Conservation (phyloP, 2,888 invertebrate genomes). For the Melanostoma scalare region DNA sequence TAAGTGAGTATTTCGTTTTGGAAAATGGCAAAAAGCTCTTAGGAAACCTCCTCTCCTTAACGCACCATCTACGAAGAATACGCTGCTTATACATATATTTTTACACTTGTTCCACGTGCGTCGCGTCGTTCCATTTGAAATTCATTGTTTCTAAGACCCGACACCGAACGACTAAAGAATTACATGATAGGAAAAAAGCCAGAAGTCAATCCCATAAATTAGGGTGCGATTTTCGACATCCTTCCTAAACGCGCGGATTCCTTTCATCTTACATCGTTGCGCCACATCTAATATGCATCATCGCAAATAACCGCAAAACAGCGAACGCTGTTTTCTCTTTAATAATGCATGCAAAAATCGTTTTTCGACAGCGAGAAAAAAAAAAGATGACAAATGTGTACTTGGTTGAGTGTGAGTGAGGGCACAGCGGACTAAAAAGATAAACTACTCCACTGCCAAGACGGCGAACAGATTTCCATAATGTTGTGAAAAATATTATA, state of each 20-base stretch:
- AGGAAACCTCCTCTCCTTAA: constrained; percentile 50
- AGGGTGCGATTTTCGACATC: constrained; percentile 68
- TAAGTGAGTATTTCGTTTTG: constrained; percentile 59
- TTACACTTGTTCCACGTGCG: constrained; percentile 53
- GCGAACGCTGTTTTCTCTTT: constrained; percentile 59
- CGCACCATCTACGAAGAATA: constrained; percentile 43
- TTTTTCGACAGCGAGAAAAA: constrained; percentile 33
- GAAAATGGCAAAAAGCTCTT: constrained; percentile 71
- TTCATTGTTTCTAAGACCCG: constrained; percentile 61
- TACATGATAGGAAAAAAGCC: constrained; percentile 62
- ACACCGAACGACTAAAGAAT: constrained; percentile 35
- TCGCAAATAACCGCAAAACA: constrained; percentile 73
- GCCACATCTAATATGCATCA: constrained; percentile 71
- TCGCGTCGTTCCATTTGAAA: constrained; percentile 59
- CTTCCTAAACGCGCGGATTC: constrained; percentile 47
- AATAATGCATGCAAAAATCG: constrained; percentile 72
- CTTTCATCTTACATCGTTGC: constrained; percentile 49
- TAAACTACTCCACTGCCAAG: constrained; percentile 70
- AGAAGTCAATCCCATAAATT: constrained; percentile 73
- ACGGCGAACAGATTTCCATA: constrained; percentile 73
- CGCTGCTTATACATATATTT: background rate
- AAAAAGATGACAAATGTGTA: constrained; percentile 68
- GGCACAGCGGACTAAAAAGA: constrained; percentile 61
- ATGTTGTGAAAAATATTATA: constrained; percentile 72
- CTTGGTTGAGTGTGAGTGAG: constrained; percentile 37